These are phyloP conservation scores for Muntiacus reevesi DNA, from an alignment of 2,113 vertebrate species.

Conservation along the genomic window DNA sequence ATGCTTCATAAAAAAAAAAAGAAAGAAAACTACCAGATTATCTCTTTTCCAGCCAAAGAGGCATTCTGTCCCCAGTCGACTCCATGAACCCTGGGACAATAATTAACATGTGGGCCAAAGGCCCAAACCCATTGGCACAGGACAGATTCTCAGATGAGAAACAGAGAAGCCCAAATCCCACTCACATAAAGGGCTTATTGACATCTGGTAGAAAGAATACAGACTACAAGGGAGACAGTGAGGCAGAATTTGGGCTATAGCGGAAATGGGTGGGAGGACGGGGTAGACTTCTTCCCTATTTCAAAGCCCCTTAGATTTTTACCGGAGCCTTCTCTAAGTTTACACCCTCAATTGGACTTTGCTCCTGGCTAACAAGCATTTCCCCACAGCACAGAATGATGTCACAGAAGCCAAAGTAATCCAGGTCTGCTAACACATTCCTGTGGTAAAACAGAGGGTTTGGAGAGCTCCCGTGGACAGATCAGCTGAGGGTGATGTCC, in stretches of 20 bases:
- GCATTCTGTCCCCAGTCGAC: conserved; percentile 55
- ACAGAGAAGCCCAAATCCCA: conserved; percentile 48
- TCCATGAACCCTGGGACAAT: conserved; percentile 74
- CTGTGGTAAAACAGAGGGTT: background rate
- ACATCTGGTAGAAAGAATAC: conserved; percentile 19
- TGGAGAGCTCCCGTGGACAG: background rate
- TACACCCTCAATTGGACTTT: conserved; percentile 39
- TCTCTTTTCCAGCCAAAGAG: conserved; percentile 41
- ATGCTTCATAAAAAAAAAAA: background rate
- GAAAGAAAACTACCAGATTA: conserved; percentile 2
- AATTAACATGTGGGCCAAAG: conserved; percentile 76
- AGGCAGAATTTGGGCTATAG: background rate
- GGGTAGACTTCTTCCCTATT: background rate
- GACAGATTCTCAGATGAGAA: conserved; percentile 60
- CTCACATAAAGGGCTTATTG: conserved; percentile 46
- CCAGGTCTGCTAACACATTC: background rate
- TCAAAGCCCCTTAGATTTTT: background rate
- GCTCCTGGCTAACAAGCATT: background rate
- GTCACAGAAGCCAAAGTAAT: background rate
- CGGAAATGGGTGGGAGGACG: background rate
- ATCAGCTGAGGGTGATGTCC: background rate
- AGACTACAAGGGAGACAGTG: background rate
- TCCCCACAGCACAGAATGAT: background rate
- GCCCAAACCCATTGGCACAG: conserved; percentile 60
- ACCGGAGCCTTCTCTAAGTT: background rate